phyloP scores from a whole-genome alignment of 2,888 invertebrate species.

The Cecidostiba fungosa region DNA sequence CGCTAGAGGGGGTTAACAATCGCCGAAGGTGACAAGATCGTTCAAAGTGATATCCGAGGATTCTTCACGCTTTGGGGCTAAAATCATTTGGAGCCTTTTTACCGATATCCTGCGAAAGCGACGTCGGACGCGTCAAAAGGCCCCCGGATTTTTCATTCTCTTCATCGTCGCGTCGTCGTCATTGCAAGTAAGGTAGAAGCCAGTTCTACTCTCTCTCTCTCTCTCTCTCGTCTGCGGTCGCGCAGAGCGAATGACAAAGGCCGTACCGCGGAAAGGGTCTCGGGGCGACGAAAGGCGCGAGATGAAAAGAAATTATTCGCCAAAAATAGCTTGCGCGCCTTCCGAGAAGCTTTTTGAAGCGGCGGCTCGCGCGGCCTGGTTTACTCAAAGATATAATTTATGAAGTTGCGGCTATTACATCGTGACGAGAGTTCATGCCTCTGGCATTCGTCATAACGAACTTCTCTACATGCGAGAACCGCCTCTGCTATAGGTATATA shows the following conservation, averaged over 20 bases:
- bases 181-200: slow-evolving; percentile 14
- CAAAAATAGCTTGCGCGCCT: slow-evolving; percentile 73
- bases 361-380: slow-evolving; percentile 65
- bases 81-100: not conserved
- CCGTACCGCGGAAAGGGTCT: not conserved
- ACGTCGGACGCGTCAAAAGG: not conserved
- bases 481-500: no score
- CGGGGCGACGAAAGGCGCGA: slow-evolving; percentile 58
- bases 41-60: not conserved
- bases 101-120: not conserved
- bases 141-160: not conserved
- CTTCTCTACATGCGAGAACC: no score
- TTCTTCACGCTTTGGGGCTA: not conserved
- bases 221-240: slow-evolving; percentile 39
- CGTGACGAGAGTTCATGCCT: slow-evolving; percentile 65
- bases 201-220: not conserved
- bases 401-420: slow-evolving; percentile 75
- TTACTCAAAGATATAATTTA: slow-evolving; percentile 76
- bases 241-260: slow-evolving; percentile 46
- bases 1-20: not conserved
- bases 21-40: not conserved
- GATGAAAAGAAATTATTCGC: slow-evolving; percentile 73
- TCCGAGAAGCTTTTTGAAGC: slow-evolving; percentile 78
- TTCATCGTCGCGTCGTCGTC: not conserved
- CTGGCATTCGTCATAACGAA: slow-evolving; percentile 75